Conservation (phyloP, 2,888 invertebrate genomes). For the Myopa tessellatipennis region DNA sequence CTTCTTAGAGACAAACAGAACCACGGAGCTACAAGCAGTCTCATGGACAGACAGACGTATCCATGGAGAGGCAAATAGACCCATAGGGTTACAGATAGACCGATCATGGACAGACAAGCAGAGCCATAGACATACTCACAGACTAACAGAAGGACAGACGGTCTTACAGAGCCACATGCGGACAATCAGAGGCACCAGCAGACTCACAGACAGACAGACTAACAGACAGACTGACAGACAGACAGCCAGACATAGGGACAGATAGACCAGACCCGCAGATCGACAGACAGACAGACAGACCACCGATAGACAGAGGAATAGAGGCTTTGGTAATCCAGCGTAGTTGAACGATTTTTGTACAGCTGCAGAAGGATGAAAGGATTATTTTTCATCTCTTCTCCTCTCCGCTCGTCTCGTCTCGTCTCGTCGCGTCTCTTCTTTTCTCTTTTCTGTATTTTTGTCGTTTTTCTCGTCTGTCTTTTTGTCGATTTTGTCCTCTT, state of each 20-base stretch:
- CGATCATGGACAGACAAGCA: not conserved
- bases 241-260: not conserved
- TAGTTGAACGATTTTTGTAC: not conserved
- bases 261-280: not conserved
- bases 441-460: not conserved
- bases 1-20: not conserved
- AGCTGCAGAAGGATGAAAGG: conserved; percentile 16
- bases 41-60: not conserved
- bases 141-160: too few relatives aligned
- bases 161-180: too few relatives aligned
- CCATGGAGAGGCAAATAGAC: not conserved
- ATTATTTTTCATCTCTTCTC: too few relatives aligned
- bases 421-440: not conserved
- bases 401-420: not conserved
- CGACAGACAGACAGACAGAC: not conserved
- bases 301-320: not conserved
- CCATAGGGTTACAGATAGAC: not conserved
- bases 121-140: too few relatives aligned
- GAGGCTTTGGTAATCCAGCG: not conserved
- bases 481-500: not conserved
- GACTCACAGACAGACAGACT: not conserved
- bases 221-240: not conserved
- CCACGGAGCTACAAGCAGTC: not conserved
- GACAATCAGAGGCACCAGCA: too few relatives aligned
- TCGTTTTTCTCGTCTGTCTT: not conserved